Evolutionary conservation across 2,888 invertebrate genomes (phyloP), one percentile per base, ranked within the genome.

Genomic region (Erebia aethiops): DNA sequence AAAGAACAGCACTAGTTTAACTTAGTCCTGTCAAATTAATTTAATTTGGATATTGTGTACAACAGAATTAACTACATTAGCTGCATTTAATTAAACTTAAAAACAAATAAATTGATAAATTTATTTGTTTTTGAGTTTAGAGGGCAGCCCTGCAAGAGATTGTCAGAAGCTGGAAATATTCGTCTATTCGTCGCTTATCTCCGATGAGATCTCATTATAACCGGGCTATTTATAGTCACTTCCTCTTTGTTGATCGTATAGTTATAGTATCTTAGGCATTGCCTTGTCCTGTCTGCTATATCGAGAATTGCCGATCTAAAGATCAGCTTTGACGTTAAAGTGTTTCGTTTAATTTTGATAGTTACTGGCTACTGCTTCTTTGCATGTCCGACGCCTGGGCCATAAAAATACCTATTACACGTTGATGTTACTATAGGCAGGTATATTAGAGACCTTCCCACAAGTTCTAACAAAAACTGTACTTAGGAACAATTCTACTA

Each of bases 191-290:
- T 69, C 67, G 63, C 60, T 70, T 70, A 74, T 76, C 70, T 63
- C 49, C 73, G 69, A 72, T 64, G 69, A 69, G 75, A 75, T 75
- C 75, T 69, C 67, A 72, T 74, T 74, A 75, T 75, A 73, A 68
- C 58, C 69, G 54, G 14, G 72, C 67, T 76, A 74, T 76, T 76
- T 74, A 74, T 76, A 75, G 71, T 21, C n/a, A 71, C 63, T 73
- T 71, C 73, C 71, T 73, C 68, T 69, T 52, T 58, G 56, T 54
- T 71, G 58, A 71, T 66, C 41, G 57, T 73, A 65, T 62, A 65
- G 71, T 73, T 70, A 72, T 60, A 62, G 54, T 61, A 66, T 62
- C 60, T 69, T 64, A 69, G 21, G 73, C 68, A 65, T 71, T 51
- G 63, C 46, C 63, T 52, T 68, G 26, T 67, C 11, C 54, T 54